Percentiles rank a stretch among this genome's conserved stretches.
phyloP scores from a whole-genome alignment of 2,113 vertebrate genomes.

The Brachypodius melanocephalos region DNA sequence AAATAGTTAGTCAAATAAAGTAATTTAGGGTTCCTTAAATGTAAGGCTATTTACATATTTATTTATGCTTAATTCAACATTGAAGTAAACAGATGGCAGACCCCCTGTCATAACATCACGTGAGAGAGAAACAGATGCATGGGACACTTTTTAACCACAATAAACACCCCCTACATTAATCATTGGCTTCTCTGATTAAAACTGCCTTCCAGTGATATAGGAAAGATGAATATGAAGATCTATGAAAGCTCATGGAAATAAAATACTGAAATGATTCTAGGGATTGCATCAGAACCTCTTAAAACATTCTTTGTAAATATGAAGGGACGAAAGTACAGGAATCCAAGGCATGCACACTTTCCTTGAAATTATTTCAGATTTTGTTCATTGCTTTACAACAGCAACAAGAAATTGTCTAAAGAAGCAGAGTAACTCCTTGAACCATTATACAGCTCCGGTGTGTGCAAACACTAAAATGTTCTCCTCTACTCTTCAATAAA shows the following conservation, averaged over 20 bases:
- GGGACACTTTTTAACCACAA: background rate
- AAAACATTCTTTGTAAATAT: background rate
- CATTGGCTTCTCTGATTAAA: background rate
- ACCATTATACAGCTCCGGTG: background rate
- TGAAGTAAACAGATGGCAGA: slow-evolving; percentile 34
- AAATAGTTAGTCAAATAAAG: background rate
- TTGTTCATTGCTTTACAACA: background rate
- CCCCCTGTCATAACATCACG: background rate
- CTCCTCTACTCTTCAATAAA: background rate
- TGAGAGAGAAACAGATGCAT: background rate
- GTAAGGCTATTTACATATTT: background rate
- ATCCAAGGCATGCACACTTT: background rate
- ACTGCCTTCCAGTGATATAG: background rate
- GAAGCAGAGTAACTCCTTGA: background rate
- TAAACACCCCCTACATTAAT: background rate
- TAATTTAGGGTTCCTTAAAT: background rate
- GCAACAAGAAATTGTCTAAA: background rate
- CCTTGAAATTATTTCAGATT: background rate
- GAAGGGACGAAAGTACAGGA: background rate
- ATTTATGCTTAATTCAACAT: background rate
- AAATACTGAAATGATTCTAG: background rate
- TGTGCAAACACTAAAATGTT: background rate
- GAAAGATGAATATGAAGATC: background rate
- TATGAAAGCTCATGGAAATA: background rate
- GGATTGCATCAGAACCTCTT: background rate